phyloP scores from a whole-genome alignment of 2,797 vertebrate genomes.

The Brachyalestes nurse region DNA sequence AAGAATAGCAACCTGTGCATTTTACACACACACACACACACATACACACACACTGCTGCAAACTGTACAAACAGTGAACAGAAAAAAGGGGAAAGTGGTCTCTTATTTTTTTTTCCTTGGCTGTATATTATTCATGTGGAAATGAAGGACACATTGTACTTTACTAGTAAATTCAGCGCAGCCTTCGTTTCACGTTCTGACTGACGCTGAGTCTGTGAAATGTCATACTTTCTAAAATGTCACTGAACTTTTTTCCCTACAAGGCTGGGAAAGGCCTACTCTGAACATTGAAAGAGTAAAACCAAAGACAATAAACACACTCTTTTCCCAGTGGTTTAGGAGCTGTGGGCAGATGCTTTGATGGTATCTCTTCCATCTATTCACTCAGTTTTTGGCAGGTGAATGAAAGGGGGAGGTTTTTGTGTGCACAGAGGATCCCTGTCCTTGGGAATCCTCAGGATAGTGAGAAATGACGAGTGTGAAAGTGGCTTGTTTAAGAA shows the following conservation, averaged over 20 bases:
- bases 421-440: constrained; percentile 53
- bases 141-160: no score
- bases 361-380: not conserved
- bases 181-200: not conserved
- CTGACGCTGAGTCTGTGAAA: not conserved
- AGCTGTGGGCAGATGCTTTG: not conserved
- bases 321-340: not conserved
- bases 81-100: no score
- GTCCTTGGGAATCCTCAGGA: constrained; percentile 70
- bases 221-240: not conserved
- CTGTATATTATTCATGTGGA: no score
- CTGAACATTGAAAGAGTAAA: not conserved
- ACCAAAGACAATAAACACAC: not conserved
- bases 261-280: not conserved
- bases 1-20: no score
- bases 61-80: no score
- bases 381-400: not conserved
- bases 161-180: no score
- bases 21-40: no score
- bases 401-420: constrained; percentile 51
- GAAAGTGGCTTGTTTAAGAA: constrained; percentile 69
- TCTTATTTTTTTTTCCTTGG: no score
- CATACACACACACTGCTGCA: no score
- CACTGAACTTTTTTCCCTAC: no score
- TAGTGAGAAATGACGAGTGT: constrained; percentile 72